phyloP scores from a whole-genome alignment of 2,888 invertebrate genomes.

The Ophion ellenae region DNA sequence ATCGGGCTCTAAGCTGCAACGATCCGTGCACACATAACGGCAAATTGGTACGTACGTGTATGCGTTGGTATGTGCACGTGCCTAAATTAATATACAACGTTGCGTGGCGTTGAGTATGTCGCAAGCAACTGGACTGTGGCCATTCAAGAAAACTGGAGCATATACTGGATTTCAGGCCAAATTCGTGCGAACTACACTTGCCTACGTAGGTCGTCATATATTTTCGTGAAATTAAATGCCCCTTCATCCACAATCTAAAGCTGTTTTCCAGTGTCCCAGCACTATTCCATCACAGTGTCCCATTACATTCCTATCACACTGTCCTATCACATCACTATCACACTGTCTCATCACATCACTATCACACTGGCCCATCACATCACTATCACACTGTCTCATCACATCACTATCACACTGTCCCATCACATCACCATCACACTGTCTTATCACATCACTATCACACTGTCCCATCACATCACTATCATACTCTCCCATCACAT shows the following conservation, averaged over 20 bases:
- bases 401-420: too few species aligned
- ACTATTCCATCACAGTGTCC: too few species aligned
- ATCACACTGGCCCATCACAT: too few species aligned
- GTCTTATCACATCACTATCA: too few species aligned
- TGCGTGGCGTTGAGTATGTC: slow-evolving; percentile 58
- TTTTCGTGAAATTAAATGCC: slow-evolving; percentile 39
- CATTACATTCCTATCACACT: too few species aligned
- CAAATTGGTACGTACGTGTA: slow-evolving; percentile 28
- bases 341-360: too few species aligned
- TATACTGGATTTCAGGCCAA: slow-evolving; percentile 62
- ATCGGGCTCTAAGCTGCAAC: slow-evolving; percentile 33
- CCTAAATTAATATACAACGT: slow-evolving; percentile 51
- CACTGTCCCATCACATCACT: too few species aligned
- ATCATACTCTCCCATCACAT: too few species aligned
- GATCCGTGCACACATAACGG: slow-evolving; percentile 56
- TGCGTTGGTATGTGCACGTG: slow-evolving; percentile 2
- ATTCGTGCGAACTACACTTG: slow-evolving; percentile 31
- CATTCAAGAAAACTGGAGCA: slow-evolving; percentile 70
- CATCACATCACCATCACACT: too few species aligned
- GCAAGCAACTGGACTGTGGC: slow-evolving; percentile 70
- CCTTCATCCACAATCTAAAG: slow-evolving; percentile 32
- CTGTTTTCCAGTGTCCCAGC: too few species aligned
- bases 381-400: too few species aligned
- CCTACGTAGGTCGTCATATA: not conserved
- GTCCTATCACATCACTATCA: too few species aligned